These are phyloP conservation scores for Thysanoteuthis rhombus DNA, from an alignment of 2,888 invertebrate genomes.

Conservation along the genomic window DNA sequence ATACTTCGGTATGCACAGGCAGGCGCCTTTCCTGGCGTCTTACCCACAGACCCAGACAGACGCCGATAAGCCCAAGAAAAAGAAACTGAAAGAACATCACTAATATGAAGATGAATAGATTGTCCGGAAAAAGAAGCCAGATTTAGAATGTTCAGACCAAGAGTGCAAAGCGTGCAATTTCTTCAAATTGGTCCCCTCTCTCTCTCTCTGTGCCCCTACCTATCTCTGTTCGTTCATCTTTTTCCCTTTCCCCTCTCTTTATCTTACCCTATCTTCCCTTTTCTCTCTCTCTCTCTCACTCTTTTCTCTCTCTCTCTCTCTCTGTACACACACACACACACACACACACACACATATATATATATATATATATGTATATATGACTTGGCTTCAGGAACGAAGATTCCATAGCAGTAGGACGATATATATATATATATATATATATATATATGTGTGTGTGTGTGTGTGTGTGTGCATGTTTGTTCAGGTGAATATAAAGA, in stretches of 20 bases:
- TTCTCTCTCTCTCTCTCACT: not conserved
- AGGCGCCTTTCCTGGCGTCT: not conserved
- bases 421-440: no score
- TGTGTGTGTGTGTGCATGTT: no score
- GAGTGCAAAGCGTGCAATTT: slow-evolving; percentile 12
- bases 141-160: not conserved
- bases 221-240: not conserved
- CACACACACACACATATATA: no score
- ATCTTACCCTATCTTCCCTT: not conserved
- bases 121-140: no score
- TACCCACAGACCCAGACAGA: not conserved
- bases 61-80: not conserved
- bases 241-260: not conserved
- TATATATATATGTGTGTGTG: no score
- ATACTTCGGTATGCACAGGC: no score
- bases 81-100: not conserved
- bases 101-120: no score
- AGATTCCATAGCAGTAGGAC: no score
- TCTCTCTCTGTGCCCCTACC: not conserved
- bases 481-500: no score
- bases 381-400: no score
- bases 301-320: not conserved
- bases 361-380: no score
- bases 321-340: no score
- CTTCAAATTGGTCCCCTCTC: not conserved